These are phyloP conservation scores for Athripsodes cinereus DNA, from an alignment of 2,888 invertebrate species.

Conservation along the genomic window DNA sequence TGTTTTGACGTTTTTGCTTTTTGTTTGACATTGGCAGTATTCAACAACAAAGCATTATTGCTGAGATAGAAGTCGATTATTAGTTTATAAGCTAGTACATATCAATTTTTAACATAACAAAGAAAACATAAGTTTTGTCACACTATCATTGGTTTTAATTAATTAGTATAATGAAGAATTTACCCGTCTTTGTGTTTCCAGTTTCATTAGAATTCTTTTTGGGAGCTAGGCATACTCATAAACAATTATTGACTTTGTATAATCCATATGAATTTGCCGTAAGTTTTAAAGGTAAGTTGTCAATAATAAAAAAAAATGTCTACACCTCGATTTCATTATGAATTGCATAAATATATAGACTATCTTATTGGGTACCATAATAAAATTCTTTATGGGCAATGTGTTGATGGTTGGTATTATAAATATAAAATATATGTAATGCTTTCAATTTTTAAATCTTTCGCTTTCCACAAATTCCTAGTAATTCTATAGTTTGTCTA, in stretches of 20 bases:
- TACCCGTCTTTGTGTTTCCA: slow-evolving; percentile 82
- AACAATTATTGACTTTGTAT: slow-evolving; percentile 74
- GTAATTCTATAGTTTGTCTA: too few species aligned
- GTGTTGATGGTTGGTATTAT: too few species aligned
- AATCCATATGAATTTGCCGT: slow-evolving; percentile 81
- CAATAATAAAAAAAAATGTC: neutral
- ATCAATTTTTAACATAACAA: too few species aligned
- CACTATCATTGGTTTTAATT: neutral
- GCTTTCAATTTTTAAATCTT: too few species aligned
- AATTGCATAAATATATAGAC: neutral
- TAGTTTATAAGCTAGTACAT: too few species aligned
- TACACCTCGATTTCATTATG: neutral
- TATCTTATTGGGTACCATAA: too few species aligned
- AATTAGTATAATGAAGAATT: slow-evolving; percentile 52
- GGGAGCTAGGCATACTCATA: slow-evolving; percentile 69
- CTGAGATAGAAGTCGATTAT: too few species aligned
- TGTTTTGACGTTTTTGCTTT: neutral
- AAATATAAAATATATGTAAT: too few species aligned
- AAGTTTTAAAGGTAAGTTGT: slow-evolving; percentile 65
- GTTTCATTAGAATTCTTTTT: slow-evolving; percentile 68
- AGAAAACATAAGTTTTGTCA: too few species aligned
- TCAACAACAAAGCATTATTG: too few species aligned
- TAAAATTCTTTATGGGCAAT: too few species aligned
- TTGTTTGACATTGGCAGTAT: neutral
- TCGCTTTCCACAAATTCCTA: too few species aligned